Evolutionary conservation across 1,140 invertebrate species (phyloP).

Genomic region (Apocrypta bakeri): DNA sequence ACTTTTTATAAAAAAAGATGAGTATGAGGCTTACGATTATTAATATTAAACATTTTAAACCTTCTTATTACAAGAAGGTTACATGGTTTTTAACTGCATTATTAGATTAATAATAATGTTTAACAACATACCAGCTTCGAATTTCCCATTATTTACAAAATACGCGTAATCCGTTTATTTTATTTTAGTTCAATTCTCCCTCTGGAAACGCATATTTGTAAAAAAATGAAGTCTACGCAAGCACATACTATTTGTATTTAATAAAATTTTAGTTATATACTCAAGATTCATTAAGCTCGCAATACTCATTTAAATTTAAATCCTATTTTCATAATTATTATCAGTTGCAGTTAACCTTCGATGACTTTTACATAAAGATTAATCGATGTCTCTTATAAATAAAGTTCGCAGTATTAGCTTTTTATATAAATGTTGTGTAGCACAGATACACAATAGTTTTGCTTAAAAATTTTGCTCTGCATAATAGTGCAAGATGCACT

Average conservation of each 20-base stretch:
- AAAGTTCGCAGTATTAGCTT: not conserved
- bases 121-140: constrained; percentile 41
- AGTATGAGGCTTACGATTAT: constrained; percentile 57
- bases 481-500: not conserved
- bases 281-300: not conserved
- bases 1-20: constrained; percentile 63
- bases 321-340: not conserved
- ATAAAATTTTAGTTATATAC: constrained; percentile 1
- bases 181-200: not conserved
- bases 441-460: not conserved
- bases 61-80: constrained; percentile 46
- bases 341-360: not conserved
- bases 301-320: not conserved
- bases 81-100: constrained; percentile 52
- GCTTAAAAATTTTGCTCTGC: not conserved
- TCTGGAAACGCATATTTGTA: not conserved
- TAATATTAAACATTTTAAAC: constrained; percentile 56
- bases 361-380: not conserved
- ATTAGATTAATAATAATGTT: constrained; percentile 53
- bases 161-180: not conserved
- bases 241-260: not conserved
- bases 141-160: constrained; percentile 12
- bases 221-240: not conserved
- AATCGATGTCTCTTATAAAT: not conserved
- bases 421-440: not conserved